These are phyloP conservation scores for Threskiornis aethiopicus DNA, from an alignment of 2,797 vertebrate genomes.

Conservation along the genomic window DNA sequence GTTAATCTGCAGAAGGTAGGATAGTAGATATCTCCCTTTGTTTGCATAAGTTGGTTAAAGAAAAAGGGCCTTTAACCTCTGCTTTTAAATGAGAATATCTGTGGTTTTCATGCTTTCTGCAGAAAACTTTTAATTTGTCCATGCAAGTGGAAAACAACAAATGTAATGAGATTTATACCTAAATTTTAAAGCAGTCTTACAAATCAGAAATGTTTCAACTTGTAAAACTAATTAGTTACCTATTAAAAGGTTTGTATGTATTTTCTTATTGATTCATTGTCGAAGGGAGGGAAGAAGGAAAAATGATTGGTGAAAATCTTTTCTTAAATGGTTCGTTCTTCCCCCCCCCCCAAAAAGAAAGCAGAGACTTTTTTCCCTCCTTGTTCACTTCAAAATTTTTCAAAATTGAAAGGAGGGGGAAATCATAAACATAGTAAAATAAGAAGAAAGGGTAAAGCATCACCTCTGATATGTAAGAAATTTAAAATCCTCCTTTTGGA, in stretches of 20 bases:
- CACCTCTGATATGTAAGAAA: not conserved
- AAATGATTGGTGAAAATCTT: not conserved
- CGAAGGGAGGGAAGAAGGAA: not conserved
- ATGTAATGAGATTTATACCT: not conserved
- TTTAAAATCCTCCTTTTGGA: not conserved
- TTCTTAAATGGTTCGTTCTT: not conserved
- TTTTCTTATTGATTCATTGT: not conserved
- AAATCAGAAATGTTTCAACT: not conserved
- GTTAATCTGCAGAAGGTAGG: not conserved
- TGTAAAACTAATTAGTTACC: not conserved
- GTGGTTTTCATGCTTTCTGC: not conserved
- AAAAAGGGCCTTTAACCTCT: not conserved
- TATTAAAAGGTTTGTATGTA: not conserved
- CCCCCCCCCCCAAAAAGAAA: not conserved
- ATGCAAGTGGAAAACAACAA: not conserved
- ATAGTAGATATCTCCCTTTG: not conserved
- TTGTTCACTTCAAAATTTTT: not conserved
- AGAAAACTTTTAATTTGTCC: not conserved
- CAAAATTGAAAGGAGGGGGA: not conserved
- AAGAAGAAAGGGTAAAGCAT: not conserved
- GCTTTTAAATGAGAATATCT: not conserved
- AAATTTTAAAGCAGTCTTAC: not conserved
- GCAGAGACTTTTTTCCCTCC: not conserved
- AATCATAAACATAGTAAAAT: not conserved
- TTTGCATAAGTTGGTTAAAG: not conserved